Conservation (phyloP, 1,140 invertebrate genomes). For the Anoplophora glabripennis region DNA sequence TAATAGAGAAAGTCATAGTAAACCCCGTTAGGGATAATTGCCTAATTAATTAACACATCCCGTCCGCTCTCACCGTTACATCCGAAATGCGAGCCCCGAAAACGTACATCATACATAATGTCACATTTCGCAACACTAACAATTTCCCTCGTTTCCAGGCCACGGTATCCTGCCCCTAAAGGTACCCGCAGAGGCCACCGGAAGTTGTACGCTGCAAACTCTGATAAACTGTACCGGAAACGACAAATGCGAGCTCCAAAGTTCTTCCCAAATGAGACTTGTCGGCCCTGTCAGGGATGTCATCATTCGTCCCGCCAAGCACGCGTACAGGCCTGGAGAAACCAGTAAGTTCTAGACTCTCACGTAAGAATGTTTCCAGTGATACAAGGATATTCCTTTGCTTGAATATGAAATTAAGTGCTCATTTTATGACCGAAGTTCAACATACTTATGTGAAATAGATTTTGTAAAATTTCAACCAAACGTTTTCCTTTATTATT, state of each 20-base stretch:
- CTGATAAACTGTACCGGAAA: slow-evolving; percentile 54
- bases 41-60: too few relatives aligned
- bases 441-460: too few relatives aligned
- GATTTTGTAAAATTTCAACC: too few relatives aligned
- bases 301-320: slow-evolving; percentile 57
- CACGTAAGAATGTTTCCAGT: background rate
- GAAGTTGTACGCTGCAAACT: slow-evolving; percentile 57
- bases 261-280: slow-evolving; percentile 56
- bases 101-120: background rate
- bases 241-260: slow-evolving; percentile 54
- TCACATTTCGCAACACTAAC: slow-evolving; percentile 1
- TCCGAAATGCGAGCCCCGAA: too few relatives aligned
- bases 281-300: slow-evolving; percentile 61
- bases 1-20: too few relatives aligned
- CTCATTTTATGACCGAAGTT: too few relatives aligned
- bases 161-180: slow-evolving; percentile 60
- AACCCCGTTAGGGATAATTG: too few relatives aligned
- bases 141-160: slow-evolving; percentile 50
- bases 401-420: too few relatives aligned
- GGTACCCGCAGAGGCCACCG: slow-evolving; percentile 55
- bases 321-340: slow-evolving; percentile 60
- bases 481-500: too few relatives aligned
- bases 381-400: background rate
- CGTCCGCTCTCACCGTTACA: too few relatives aligned
- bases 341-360: slow-evolving; percentile 52